Base-by-base conservation (phyloP, 2,113 vertebrate genomes). In the Perca fluviatilis region DNA sequence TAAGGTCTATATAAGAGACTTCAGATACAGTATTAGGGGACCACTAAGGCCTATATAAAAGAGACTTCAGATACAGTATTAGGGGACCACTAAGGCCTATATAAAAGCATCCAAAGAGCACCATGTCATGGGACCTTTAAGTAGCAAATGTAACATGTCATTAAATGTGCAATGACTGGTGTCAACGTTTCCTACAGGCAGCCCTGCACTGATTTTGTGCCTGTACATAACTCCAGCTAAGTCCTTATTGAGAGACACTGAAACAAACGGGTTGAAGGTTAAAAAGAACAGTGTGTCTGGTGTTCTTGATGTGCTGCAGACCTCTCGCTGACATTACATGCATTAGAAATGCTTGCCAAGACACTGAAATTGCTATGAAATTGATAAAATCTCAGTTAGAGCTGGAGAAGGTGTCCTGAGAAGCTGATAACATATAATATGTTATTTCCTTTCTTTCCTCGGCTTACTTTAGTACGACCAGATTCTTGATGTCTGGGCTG, bases 281-380 rank as follows among this genome's bases (percentile, higher is more conserved):
- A 15, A 46, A 64, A 72, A 6, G 5, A 57, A n/a, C n/a, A 15
- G 5, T 7, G 50, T 65, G 49, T 25, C 57, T 51, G 30, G 27
- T 64, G 51, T 65, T 60, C 1, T 51, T 46, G 30, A 65, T 54
- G 60, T 21, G 65, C 65, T 40, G 43, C 40, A 72, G 36, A 66
- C n/a, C 16, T 73, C 49, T 51, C 21, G n/a, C 1, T 19, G 43
- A 57, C 49, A 36, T 49, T 25, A 33, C 53, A n/a, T 19, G 57
- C 43, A 27, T 30, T n/a, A 40, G 40, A 49, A 49, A 65, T 63
- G 6, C 27, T 33, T 43, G 6, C 50, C 64, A 15, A 69, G 63
- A 64, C 21, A n/a, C 15, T 36, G 3, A 53, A 67, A 66, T 36
- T 47, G 18, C 19, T 51, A 47, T 51, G 62, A 63, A 79, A 65